Conservation (phyloP, 2,888 invertebrate genomes). For the Ctena decussata region DNA sequence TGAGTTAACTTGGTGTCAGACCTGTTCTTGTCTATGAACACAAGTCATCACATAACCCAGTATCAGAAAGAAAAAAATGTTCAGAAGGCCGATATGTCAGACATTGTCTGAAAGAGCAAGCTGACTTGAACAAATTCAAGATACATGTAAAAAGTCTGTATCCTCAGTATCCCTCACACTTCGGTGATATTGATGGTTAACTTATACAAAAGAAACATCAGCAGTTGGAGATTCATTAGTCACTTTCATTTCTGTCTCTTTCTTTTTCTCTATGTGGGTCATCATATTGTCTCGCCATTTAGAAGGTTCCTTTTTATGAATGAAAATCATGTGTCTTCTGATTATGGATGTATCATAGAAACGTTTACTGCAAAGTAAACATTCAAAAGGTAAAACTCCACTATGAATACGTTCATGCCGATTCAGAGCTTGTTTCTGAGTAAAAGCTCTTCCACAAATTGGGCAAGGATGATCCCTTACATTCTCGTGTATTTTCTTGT, state of each 20-base stretch:
- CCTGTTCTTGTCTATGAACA: no score
- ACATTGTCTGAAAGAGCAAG: no score
- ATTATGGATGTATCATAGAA: not conserved
- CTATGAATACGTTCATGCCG: not conserved
- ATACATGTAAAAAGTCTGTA: no score
- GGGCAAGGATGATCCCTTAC: constrained; percentile 85
- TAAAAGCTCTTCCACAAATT: constrained; percentile 84
- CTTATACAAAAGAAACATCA: no score
- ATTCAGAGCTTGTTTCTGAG: not conserved
- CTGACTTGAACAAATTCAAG: no score
- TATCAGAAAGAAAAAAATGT: no score
- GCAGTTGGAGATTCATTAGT: no score
- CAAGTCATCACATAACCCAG: no score
- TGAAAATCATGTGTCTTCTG: not conserved
- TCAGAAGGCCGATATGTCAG: no score
- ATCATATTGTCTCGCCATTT: not conserved
- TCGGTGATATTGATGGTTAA: no score
- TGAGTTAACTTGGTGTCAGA: no score
- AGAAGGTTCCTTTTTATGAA: not conserved
- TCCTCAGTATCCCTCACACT: no score
- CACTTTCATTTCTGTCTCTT: not conserved
- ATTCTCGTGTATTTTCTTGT: constrained; percentile 86
- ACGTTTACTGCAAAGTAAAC: not conserved
- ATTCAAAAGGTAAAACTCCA: not conserved
- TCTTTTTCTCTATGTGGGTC: not conserved